phyloP scores from a whole-genome alignment of 2,797 vertebrate genomes.

The Cuniculus paca region DNA sequence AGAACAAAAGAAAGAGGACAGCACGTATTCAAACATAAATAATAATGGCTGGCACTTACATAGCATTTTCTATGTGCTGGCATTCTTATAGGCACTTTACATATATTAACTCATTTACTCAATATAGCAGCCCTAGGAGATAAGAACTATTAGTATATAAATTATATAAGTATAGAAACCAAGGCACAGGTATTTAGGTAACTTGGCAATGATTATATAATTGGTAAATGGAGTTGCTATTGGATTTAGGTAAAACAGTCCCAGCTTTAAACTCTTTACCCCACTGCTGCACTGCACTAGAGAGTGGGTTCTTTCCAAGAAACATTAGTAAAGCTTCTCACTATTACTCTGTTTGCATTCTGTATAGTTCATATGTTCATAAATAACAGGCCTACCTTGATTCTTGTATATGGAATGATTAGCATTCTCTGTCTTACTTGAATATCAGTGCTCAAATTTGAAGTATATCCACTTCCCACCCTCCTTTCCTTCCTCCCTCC shows the following conservation, averaged over 20 bases:
- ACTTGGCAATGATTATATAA: not conserved
- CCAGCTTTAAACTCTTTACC: not conserved
- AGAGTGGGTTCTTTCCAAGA: not conserved
- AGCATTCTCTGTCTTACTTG: not conserved
- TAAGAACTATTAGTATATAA: not conserved
- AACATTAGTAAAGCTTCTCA: not conserved
- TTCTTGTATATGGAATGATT: not conserved
- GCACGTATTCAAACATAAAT: constrained; percentile 65
- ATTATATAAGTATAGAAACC: not conserved
- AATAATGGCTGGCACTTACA: constrained; percentile 51
- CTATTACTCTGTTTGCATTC: not conserved
- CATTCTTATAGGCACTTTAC: constrained; percentile 36
- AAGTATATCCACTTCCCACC: not conserved
- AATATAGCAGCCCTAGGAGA: not conserved
- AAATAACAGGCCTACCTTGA: not conserved
- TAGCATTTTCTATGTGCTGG: constrained; percentile 29
- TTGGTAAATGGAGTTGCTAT: not conserved
- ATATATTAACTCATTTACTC: constrained; percentile 48
- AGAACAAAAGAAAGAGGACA: constrained; percentile 72
- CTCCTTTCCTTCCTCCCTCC: not conserved
- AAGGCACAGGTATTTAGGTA: not conserved
- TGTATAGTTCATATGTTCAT: not conserved
- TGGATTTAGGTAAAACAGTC: not conserved
- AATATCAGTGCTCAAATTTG: not conserved
- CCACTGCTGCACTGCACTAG: not conserved